Evolutionary conservation across 2,797 vertebrate genomes (phyloP), one percentile per base, ranked within the genome.

Genomic region (Karalla daura): DNA sequence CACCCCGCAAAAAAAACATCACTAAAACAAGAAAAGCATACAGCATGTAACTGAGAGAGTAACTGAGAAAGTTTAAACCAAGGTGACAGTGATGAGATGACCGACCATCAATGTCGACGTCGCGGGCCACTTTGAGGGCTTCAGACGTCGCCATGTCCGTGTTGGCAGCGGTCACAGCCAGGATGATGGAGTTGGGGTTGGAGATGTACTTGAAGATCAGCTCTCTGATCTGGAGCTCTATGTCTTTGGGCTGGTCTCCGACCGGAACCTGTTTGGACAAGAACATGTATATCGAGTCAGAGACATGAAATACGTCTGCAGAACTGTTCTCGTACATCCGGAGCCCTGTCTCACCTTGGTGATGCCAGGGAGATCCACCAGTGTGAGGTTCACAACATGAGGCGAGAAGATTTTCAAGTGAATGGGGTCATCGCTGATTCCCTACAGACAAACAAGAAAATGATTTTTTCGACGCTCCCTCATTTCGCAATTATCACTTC

Each of bases 131-230:
- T 89, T 99, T 99, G 14, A 99, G 95, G 1, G 98, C 95, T 89
- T 99, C 98, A 1, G 98, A 99, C 3, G 97, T 99, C 5, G 98
- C 98, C 98, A 99, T 98, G 82, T 99, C 98, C 20, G 98, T 99
- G 83, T 99, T 99, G 64, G 98, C 98, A 39, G 98, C 98, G 1
- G 98, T 99, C 74, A 99, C 98, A 15, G 98, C 96, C 44, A 99
- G 89, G 84, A 99, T 99, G 87, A 99, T 98, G 83, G 95, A 96
- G 91, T 99, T 99, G 17, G 97, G 97, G 77, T 99, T 99, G 74
- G 96, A 94, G 88, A 99, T 99, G 91, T 97, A 97, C 49, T 96
- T 95, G 58, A 97, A 86, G 64, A 99, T 99, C 62, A 98, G 89
- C 52, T 99, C 97, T 85, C 94, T 93, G 82, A 99, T 98, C 86